Evolutionary conservation across 2,888 invertebrate species (phyloP), one percentile per base, ranked within the genome.

Genomic region (Eumerus sabulonum): DNA sequence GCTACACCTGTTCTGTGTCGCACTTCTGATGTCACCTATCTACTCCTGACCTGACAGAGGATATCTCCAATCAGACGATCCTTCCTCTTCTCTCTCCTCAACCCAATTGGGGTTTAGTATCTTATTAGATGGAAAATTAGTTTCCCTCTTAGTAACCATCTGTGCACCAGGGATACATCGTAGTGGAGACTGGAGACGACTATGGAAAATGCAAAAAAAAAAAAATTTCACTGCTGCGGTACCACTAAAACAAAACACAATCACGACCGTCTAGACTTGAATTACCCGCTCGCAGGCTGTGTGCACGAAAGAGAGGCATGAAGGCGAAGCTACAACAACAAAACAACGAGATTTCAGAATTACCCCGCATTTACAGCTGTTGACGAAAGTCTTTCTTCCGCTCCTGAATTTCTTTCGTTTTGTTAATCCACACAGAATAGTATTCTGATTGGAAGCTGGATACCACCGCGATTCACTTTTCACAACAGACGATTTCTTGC

Each of bases 211-310:
- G 56, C 57, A 57, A 72, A 72, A n/a, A n/a, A n/a, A n/a, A n/a
- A n/a, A n/a, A n/a, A 64, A 54, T 47, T 9, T 48, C 19, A 47
- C 35, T 12, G 59, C 42, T 11, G 12, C 5, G 5, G n/a, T 3
- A 40, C 59, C 40, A 63, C 12, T 16, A 45, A 47, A 35, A 35
- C 54, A 66, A 57, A 35, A 35, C 53, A 66, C 45, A 42, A 57
- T 38, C 60, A 66, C n/a, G 1, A 18, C 40, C 68, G 79, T 79
- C 79, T 79, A 79, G 79, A 79, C 79, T 63, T 70, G 68, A 74
- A 74, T 60, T 70, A 74, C 68, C 45, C 59, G 57, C 36, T 45
- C 45, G 27, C n/a, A 17, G 19, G 36, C n/a, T 16, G 47, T 42
- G 50, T 17, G 64, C 12, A 4, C 60, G 70, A 79, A 64, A 73